A percentile compares a stretch with the other conserved stretches of the same genome.
These are phyloP conservation scores for Anolis sagrei DNA, from an alignment of 2,113 vertebrate genomes.

Conservation along the genomic window DNA sequence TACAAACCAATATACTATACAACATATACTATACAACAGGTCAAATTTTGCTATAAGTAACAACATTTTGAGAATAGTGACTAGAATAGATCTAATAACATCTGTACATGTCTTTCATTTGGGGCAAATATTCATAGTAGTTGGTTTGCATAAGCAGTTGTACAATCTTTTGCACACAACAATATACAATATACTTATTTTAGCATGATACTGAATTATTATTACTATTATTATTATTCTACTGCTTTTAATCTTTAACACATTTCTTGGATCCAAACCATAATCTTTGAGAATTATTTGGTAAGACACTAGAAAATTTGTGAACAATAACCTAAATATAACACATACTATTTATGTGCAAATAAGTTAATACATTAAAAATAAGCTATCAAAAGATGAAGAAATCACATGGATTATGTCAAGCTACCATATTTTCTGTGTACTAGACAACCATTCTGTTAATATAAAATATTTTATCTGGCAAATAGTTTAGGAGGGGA, in stretches of 20 bases:
- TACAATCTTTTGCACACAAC: background rate
- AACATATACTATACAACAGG: no score
- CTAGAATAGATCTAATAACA: no score
- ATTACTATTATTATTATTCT: no score
- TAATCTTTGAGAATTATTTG: background rate
- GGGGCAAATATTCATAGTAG: background rate
- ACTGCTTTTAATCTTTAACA: background rate
- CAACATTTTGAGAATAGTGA: no score
- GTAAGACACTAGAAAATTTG: background rate
- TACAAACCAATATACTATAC: no score
- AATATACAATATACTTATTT: background rate
- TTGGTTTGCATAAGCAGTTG: background rate
- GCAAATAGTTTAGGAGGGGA: background rate
- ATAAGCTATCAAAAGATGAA: background rate
- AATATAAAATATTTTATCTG: constrained; percentile 2
- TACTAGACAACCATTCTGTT: background rate
- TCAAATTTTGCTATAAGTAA: no score
- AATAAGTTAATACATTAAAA: background rate
- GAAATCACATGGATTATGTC: background rate
- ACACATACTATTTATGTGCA: no score
- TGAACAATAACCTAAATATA: background rate
- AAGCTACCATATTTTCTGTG: background rate
- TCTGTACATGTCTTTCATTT: background rate
- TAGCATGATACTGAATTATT: background rate
- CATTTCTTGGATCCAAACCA: background rate